Conservation (phyloP, 2,888 invertebrate species). For the Dorcus hopei region DNA sequence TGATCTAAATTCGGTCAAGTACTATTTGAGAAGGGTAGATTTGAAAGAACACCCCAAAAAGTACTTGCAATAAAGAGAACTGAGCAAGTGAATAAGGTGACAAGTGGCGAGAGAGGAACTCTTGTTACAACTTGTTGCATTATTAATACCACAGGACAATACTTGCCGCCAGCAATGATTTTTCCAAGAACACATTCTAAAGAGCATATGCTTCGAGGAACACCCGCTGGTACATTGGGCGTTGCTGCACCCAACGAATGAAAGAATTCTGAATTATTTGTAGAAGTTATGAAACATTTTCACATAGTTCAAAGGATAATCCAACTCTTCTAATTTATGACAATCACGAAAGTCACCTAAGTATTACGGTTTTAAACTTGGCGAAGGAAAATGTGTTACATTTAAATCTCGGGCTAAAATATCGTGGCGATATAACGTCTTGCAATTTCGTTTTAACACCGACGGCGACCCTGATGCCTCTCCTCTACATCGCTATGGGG, state of each 20-base stretch:
- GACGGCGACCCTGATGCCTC: too few species aligned
- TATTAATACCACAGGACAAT: conserved; percentile 33
- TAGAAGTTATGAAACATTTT: conserved; percentile 38
- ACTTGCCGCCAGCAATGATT: conserved; percentile 36
- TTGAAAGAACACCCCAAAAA: conserved; percentile 8
- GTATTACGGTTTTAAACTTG: too few species aligned
- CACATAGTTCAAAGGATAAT: conserved; percentile 23
- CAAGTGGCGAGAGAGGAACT: conserved; percentile 40
- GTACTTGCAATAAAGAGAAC: conserved; percentile 29
- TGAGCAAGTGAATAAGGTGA: conserved; percentile 34
- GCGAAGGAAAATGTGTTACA: too few species aligned
- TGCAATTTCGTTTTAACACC: too few species aligned
- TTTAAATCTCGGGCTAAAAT: too few species aligned
- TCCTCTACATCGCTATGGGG: too few species aligned
- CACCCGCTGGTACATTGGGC: conserved; percentile 39
- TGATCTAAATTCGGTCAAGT: too few species aligned
- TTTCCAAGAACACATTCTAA: conserved; percentile 39
- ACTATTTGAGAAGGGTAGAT: too few species aligned
- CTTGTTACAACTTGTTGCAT: conserved; percentile 39
- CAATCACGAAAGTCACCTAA: too few species aligned
- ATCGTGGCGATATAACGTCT: too few species aligned
- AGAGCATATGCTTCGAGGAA: conserved; percentile 35
- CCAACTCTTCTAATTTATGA: too few species aligned
- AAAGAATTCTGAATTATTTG: conserved; percentile 40
- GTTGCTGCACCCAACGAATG: conserved; percentile 39